Evolutionary conservation across 2,888 invertebrate genomes (phyloP), one percentile per base, ranked within the genome.

Genomic region (Drosophila atripex): DNA sequence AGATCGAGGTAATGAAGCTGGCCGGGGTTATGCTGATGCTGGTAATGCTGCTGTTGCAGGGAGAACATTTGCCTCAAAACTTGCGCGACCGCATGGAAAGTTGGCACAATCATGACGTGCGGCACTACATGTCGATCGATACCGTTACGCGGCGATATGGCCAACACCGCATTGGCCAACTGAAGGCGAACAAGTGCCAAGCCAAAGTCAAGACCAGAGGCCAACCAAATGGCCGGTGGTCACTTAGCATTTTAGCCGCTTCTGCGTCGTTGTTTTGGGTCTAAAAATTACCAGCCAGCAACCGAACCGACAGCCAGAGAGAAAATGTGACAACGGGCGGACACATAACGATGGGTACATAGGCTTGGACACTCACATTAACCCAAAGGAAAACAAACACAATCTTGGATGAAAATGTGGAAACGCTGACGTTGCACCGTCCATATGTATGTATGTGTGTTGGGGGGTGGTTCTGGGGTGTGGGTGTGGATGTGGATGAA

Each of bases 101-200:
- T 86, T 71, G 88, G 89, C 80, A 89, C 68, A 60, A 89, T 53
- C 89, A 89, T 89, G 52, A 55, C 55, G 35, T 43, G 21, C 43
- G 4, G 14, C 46, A 53, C 64, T 71, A 38, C 56, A 63, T 59
- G 54, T 45, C 50, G 71, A 78, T 78, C 83, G 74, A 71, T 61
- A 54, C 14, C 39, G 51, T 49, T 30, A 21, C 56, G n/a, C 4
- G 18, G 38, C 56, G 28, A 28, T 23, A 28, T 49, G 49, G 58
- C 58, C 18, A 63, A 55, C 50, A 54, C 60, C 66, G 53, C 39
- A 66, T 9, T 14, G 47, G 18, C 35, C 57, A 71, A 82, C 83
- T 83, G 79, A 76, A 72, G 70, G 65, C 68, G 49, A 43, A 53
- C 71, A 77, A 75, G 73, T 73, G 83, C 66, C 78, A 82, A 82